Base-by-base conservation (phyloP, 1,140 invertebrate genomes). In the Agrypnia vestita region DNA sequence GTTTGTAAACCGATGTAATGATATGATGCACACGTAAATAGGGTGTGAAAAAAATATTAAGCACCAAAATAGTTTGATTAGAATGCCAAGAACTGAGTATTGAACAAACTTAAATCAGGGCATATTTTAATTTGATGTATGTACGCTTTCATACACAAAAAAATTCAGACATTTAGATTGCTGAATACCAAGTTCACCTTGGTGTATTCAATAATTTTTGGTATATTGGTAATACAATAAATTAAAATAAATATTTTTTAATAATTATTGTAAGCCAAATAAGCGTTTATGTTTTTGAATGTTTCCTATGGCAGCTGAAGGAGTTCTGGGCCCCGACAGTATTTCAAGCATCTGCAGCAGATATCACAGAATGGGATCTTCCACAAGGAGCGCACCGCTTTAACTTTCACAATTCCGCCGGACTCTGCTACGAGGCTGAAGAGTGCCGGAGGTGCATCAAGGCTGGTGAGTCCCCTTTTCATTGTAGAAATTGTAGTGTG, bases 371-470 rank as follows among this genome's bases (percentile, higher is more conserved):
- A 72, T 90, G 90, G 86, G 85, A 88, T 0, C 83, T 94, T 12
- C 93, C 93, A 0, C 85, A 88, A 69, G 85, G 88, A 10, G 85
- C 86, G 61, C 85, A 86, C 46, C 87, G 88, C 53, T 91, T 91
- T 78, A 92, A 93, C 87, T 94, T 92, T 84, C 86, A 87, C 73
- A 95, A 95, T 84, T 93, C 93, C 78, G 90, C 89, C 7, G 94
- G 94, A 8, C 87, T 96, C 0, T 87, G 87, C 73, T 96, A 94
- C 84, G 91, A 96, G 86, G 94, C 94, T 59, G 89, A 91, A 64
- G 93, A 95, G 87, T 90, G 89, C 79, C 86, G 86, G 81, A 86
- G 88, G 56, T 89, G 88, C 74, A 86, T 89, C 15, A 84, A 77
- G 56, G 83, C 86, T 84, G 88, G 88, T 89, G 83, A 47, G 67